Percentiles rank a stretch among this genome's conserved stretches.
These are phyloP conservation scores for Drosophila fuyamai DNA, from an alignment of 1,140 invertebrate genomes.

Conservation along the genomic window DNA sequence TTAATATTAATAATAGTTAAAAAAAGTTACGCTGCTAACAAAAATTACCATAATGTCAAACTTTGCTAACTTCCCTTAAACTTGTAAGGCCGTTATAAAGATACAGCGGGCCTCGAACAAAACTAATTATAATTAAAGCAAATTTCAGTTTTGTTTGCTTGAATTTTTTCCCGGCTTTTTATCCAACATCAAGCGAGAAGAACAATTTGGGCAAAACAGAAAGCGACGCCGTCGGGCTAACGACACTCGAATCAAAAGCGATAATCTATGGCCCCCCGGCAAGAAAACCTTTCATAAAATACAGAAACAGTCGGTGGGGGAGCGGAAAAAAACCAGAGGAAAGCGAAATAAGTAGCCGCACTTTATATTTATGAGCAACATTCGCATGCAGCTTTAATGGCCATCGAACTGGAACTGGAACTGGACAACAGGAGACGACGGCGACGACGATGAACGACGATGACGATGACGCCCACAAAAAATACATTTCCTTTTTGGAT, in stretches of 20 bases:
- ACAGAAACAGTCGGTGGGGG: conserved; percentile 10
- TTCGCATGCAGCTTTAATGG: conserved; percentile 75
- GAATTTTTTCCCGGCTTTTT: conserved; percentile 8
- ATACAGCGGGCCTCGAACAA: conserved; percentile 11
- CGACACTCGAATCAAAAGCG: conserved; percentile 71
- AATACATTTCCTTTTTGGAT: conserved; percentile 72
- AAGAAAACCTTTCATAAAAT: conserved; percentile 64
- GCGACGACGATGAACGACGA: conserved; percentile 14
- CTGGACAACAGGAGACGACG: conserved; percentile 36
- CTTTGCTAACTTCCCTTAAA: not conserved
- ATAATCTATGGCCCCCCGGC: conserved; percentile 66
- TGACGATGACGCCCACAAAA: conserved; percentile 61
- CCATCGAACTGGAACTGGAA: conserved; percentile 58
- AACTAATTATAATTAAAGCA: conserved; percentile 67
- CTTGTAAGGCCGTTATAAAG: not conserved
- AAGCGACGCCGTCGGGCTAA: conserved; percentile 42
- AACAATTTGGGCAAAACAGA: conserved; percentile 41
- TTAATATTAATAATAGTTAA: too few species aligned
- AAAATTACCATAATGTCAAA: too few species aligned
- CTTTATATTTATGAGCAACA: conserved; percentile 72
- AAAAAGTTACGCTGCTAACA: too few species aligned
- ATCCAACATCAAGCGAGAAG: conserved; percentile 36
- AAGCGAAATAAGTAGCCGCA: conserved; percentile 64
- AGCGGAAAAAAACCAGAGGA: conserved; percentile 4
- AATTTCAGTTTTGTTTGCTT: conserved; percentile 48